These are phyloP conservation scores for Eurytoma adleriae DNA, from an alignment of 2,888 invertebrate genomes.

Conservation along the genomic window DNA sequence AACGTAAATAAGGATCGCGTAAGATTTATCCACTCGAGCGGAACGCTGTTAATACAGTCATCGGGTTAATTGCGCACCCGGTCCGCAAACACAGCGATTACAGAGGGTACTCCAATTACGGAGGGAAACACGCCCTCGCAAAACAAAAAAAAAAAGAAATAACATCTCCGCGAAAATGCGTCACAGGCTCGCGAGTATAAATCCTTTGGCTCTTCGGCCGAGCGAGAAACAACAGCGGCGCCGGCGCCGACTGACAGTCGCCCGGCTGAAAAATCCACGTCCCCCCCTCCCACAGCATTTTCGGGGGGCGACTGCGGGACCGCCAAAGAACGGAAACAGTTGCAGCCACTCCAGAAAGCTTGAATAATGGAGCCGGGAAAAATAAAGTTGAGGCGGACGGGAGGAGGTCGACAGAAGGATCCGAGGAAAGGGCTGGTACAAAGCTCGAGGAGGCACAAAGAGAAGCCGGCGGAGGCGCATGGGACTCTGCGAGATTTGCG, in stretches of 20 bases:
- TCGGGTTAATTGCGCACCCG: too few species aligned
- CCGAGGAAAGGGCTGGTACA: background rate
- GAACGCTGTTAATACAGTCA: too few species aligned
- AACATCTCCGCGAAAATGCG: too few species aligned
- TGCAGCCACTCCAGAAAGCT: background rate
- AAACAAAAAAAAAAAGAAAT: background rate
- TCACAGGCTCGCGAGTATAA: background rate
- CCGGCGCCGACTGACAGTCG: background rate
- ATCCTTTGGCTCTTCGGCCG: background rate
- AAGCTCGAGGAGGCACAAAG: background rate
- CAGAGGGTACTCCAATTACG: background rate
- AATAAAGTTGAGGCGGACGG: conserved; percentile 29
- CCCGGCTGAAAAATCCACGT: too few species aligned
- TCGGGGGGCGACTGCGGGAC: too few species aligned
- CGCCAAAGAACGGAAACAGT: too few species aligned
- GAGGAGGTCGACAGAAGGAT: conserved; percentile 19
- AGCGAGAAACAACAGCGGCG: background rate
- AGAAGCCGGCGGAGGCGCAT: too few species aligned
- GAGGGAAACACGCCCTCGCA: background rate
- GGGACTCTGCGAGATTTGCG: too few species aligned
- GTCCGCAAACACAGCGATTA: too few species aligned
- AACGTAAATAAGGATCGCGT: too few species aligned
- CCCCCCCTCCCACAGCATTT: too few species aligned
- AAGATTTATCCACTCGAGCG: too few species aligned
- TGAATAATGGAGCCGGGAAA: conserved; percentile 32